These are phyloP conservation scores for Cololabis saira DNA, from an alignment of 2,113 vertebrate species.

Conservation along the genomic window DNA sequence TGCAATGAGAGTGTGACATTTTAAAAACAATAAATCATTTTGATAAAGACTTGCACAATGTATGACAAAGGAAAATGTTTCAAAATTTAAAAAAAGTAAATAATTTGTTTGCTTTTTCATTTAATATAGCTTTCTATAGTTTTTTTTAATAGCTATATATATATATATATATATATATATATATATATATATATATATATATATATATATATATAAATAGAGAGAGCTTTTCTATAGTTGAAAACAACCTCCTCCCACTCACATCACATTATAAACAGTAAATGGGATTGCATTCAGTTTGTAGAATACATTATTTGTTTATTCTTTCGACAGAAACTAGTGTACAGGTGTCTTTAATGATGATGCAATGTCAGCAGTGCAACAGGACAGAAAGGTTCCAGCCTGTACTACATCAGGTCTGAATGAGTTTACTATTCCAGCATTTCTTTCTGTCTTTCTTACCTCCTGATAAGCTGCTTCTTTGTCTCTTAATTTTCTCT, in stretches of 20 bases:
- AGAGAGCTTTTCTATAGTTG: background rate
- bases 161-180: no score
- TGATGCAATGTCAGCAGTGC: no score
- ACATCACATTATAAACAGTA: background rate
- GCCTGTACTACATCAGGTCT: background rate
- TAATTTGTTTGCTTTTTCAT: background rate
- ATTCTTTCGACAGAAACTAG: no score
- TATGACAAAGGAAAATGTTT: background rate
- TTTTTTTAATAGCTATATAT: no score
- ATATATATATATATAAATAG: no score
- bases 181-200: no score
- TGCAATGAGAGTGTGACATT: slow-evolving; percentile 29
- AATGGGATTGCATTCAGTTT: background rate
- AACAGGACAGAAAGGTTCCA: no score
- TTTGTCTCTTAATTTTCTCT: slow-evolving; percentile 95
- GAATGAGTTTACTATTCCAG: background rate
- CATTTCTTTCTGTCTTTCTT: slow-evolving; percentile 5
- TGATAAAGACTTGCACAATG: background rate
- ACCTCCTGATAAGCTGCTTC: slow-evolving; percentile 99
- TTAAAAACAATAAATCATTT: background rate
- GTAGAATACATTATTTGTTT: no score
- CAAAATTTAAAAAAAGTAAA: background rate
- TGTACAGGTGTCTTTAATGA: no score
- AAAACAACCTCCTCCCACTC: background rate
- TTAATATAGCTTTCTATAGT: background rate